Evolutionary conservation across 2,888 invertebrate species (phyloP), one percentile per base, ranked within the genome.

Genomic region (Anaspis maculata): DNA sequence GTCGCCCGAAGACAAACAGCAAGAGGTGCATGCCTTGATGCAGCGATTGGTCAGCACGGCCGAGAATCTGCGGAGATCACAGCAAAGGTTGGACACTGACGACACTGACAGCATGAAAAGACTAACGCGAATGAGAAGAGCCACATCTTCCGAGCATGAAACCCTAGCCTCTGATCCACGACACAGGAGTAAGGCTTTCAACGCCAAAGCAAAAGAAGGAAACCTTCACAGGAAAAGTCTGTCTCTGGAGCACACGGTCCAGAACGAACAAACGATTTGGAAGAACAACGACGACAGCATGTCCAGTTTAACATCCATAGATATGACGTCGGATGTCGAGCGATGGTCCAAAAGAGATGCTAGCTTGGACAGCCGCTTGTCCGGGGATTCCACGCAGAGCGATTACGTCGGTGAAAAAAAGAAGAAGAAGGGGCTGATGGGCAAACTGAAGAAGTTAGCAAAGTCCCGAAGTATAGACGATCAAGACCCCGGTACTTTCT

Each of bases 391-490:
- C 1, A 84, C 83, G 0, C 86, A 88, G 62, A 88, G 89, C 61
- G 90, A 89, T 54, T 77, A 82, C 2, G 71, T 77, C 16, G 80
- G 60, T 5, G 68, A 85, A 35, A 87, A 86, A 59, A 84, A 86
- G 66, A 80, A 83, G 65, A 77, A 78, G 58, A 83, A 83, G 63
- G 76, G 87, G 29, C 66, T 90, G 19, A 84, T 89, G 57, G 84
- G 86, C 11, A 90, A 89, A 68, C 64, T 91, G 44, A 83, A 85
- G 54, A 83, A 86, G 57, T 66, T 90, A 30, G 88, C 88, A 2
- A 90, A 89, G 64, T 85, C 88, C 2, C 77, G 83, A 27, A 86
- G 85, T 45, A 79, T 85, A 32, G 85, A 87, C 54, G 83, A 83
- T 56, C 76, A 73, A 43, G 64, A 65, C 51, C 56, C 59, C 5